A percentile compares a stretch with the other conserved stretches of the same genome.
phyloP scores from a whole-genome alignment of 2,888 invertebrate genomes.

The Himalopsyche tibetana region DNA sequence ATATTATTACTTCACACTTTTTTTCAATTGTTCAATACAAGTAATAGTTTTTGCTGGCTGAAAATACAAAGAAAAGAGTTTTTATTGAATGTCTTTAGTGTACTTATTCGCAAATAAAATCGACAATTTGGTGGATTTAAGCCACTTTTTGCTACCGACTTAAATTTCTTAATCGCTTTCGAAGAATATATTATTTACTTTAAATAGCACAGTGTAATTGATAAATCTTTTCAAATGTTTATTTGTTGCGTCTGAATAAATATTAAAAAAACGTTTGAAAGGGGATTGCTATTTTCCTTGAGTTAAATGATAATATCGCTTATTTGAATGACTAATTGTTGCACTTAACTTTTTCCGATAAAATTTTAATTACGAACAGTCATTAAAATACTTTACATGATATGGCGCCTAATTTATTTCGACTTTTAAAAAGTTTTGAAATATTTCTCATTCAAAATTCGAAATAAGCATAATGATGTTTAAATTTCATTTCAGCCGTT shows the following conservation, averaged over 20 bases:
- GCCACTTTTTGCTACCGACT: background rate
- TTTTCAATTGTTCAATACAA: background rate
- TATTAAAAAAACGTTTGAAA: too few species aligned
- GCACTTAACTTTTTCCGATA: too few species aligned
- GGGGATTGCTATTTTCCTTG: too few species aligned
- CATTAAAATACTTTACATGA: too few species aligned
- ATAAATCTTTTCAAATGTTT: too few species aligned
- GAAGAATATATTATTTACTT: too few species aligned
- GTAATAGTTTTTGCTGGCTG: background rate
- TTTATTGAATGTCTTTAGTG: background rate
- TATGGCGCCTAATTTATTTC: too few species aligned
- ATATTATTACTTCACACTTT: slow-evolving; percentile 31
- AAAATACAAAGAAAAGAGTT: background rate
- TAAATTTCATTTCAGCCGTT: background rate
- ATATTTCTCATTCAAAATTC: background rate
- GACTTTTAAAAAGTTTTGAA: background rate
- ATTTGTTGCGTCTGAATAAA: too few species aligned
- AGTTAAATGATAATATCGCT: too few species aligned
- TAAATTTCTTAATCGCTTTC: slow-evolving; percentile 10
- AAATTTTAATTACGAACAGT: too few species aligned
- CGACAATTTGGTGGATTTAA: background rate
- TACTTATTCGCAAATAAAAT: background rate
- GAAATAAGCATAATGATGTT: background rate
- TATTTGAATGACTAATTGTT: too few species aligned
- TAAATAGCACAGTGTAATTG: too few species aligned